phyloP scores from a whole-genome alignment of 2,888 invertebrate genomes.

The Choristoneura rosaceana region DNA sequence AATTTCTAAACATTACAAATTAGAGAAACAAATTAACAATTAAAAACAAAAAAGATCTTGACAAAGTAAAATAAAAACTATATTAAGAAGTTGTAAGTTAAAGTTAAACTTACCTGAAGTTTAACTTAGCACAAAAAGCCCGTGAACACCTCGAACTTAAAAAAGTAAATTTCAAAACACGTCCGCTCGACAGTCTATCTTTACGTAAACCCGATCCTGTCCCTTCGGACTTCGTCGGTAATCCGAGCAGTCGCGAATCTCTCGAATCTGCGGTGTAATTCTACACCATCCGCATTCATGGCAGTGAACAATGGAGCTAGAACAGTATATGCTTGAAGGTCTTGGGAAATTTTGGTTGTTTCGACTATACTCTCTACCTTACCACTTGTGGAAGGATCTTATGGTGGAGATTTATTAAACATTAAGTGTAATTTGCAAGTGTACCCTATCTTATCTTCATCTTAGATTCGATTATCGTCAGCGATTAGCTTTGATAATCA shows the following conservation, averaged over 20 bases:
- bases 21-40: no score
- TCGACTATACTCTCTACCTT: background rate
- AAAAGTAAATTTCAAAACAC: background rate
- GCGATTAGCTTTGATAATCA: no score
- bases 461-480: no score
- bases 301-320: slow-evolving; percentile 26
- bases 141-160: background rate
- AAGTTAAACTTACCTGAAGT: background rate
- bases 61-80: no score
- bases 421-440: no score
- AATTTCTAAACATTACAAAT: no score
- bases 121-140: background rate
- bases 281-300: slow-evolving; percentile 13
- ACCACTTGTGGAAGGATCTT: background rate
- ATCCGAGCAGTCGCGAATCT: slow-evolving; percentile 26
- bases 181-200: background rate
- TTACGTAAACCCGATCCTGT: slow-evolving; percentile 4
- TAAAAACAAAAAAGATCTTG: no score
- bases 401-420: background rate
- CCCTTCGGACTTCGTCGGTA: slow-evolving; percentile 18
- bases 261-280: slow-evolving; percentile 25
- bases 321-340: slow-evolving; percentile 5
- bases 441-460: no score
- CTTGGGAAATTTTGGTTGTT: background rate
- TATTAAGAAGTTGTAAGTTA: no score